These are phyloP conservation scores for Thripadectes ignobilis DNA, from an alignment of 2,797 vertebrate species.

Conservation along the genomic window DNA sequence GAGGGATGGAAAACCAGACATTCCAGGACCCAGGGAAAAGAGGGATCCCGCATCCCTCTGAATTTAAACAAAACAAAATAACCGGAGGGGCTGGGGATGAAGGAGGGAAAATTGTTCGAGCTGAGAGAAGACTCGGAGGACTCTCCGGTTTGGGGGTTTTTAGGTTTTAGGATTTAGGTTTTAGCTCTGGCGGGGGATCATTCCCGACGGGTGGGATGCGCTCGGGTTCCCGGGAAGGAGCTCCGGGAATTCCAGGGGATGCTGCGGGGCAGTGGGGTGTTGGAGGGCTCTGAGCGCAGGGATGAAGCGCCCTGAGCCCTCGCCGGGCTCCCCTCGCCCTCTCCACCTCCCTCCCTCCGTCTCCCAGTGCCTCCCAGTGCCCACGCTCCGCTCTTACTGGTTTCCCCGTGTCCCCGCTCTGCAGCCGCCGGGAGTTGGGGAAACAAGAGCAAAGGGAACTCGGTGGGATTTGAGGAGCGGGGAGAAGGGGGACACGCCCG, in stretches of 20 bases:
- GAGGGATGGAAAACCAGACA: too few relatives aligned
- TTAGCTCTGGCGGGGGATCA: background rate
- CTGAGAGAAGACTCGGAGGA: background rate
- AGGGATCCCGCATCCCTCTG: background rate
- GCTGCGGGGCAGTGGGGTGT: background rate
- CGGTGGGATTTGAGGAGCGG: fast-evolving
- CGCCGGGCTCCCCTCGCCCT: background rate
- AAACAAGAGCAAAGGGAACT: background rate
- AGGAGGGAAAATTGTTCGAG: background rate
- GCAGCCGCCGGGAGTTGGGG: fast-evolving
- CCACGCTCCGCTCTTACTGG: background rate
- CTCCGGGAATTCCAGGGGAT: background rate
- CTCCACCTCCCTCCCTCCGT: fast-evolving
- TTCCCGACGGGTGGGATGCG: fast-evolving
- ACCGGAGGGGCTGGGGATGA: fast-evolving
- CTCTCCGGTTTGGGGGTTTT: fast-evolving
- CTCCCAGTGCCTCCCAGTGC: background rate
- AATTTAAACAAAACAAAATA: background rate
- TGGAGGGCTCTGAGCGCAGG: constrained; percentile 10
- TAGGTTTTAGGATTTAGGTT: background rate
- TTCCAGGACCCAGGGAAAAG: fast-evolving
- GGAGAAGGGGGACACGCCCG: background rate
- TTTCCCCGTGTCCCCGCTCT: background rate
- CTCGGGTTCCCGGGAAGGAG: fast-evolving
- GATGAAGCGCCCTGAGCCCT: background rate